phyloP scores from a whole-genome alignment of 92 coral and sea anemone genomes.

The Plumapathes pennacea region DNA sequence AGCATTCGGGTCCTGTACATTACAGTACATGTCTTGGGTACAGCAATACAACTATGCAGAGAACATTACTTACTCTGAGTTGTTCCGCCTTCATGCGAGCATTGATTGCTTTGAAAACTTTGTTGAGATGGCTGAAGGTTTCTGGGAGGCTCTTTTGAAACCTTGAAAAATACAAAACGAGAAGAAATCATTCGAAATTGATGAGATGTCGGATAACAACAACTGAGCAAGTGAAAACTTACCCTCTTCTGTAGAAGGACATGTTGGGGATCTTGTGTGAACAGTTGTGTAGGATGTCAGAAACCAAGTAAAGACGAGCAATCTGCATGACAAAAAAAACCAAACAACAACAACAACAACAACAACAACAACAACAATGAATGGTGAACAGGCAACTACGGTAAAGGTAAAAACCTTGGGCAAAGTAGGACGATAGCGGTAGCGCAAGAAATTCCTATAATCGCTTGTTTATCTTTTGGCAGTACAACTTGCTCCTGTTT shows the following conservation, averaged over 20 bases:
- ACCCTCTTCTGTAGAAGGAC: constrained; percentile 96
- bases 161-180: too few species aligned
- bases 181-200: too few species aligned
- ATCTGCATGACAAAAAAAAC: constrained; percentile 25
- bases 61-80: constrained; percentile 64
- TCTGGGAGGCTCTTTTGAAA: constrained; percentile 79
- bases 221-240: constrained; percentile 15
- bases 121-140: constrained; percentile 63
- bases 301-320: constrained; percentile 85
- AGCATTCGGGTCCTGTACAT: too few species aligned
- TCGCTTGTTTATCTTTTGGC: too few species aligned
- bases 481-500: too few species aligned
- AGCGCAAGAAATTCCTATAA: too few species aligned
- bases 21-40: not conserved
- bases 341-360: not conserved
- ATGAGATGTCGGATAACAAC: too few species aligned
- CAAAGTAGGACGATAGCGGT: too few species aligned
- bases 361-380: too few species aligned
- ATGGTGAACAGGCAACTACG: too few species aligned
- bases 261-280: constrained; percentile 95
- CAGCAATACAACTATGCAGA: not conserved
- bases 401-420: too few species aligned
- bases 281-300: constrained; percentile 92
- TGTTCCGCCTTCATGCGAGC: constrained; percentile 99
- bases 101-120: constrained; percentile 86